Evolutionary conservation across 2,797 vertebrate species (phyloP).

Genomic region (Gallirallus australis): DNA sequence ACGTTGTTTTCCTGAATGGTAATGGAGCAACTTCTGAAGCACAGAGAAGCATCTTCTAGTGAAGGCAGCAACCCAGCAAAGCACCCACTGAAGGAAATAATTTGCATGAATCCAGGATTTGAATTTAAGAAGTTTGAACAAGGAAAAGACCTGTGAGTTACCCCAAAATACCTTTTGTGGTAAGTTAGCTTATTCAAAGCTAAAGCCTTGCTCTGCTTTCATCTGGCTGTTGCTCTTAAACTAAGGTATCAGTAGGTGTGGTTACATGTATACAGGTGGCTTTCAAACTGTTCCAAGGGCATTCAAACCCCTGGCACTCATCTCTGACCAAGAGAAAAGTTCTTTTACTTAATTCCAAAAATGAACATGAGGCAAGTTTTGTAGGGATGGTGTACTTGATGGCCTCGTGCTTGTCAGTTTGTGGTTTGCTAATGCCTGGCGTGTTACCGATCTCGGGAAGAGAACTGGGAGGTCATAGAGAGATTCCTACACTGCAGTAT

Average conservation of each 20-base stretch:
- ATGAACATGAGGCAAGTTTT: neutral
- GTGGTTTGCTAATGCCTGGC: neutral
- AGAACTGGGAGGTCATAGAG: neutral
- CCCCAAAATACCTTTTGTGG: neutral
- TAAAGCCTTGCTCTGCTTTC: neutral
- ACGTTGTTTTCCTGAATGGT: neutral
- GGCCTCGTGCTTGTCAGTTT: rapidly evolving
- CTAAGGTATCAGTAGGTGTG: neutral
- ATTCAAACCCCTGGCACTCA: neutral
- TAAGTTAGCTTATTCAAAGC: neutral
- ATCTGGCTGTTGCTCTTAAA: neutral
- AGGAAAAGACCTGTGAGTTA: neutral
- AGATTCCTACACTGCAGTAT: neutral
- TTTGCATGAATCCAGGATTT: neutral
- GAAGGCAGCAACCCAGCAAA: neutral
- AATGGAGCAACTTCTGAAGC: neutral
- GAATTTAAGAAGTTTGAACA: neutral
- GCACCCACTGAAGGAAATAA: neutral
- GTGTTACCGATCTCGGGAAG: neutral
- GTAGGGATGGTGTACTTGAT: rapidly evolving
- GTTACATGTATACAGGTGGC: neutral
- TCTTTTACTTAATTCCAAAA: neutral
- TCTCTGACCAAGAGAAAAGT: neutral
- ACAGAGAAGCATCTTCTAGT: neutral
- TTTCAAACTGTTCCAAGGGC: neutral